Evolutionary conservation across 1,140 invertebrate genomes (phyloP).

Genomic region (Piezodorus guildinii): DNA sequence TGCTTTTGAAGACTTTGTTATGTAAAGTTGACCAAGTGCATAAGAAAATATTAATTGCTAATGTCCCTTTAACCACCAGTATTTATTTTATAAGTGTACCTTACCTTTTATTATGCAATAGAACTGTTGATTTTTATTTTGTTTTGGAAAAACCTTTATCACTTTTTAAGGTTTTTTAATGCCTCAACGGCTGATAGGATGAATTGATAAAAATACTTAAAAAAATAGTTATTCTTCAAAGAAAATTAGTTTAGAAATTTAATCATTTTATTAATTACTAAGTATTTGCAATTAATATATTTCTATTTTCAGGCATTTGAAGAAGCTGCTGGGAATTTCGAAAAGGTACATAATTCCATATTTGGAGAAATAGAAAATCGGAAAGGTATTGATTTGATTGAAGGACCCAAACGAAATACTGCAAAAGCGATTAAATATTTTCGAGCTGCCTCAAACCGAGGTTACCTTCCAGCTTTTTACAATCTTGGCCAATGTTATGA

Average conservation of each 20-base stretch:
- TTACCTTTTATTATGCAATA: too few relatives aligned
- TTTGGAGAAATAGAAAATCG: constrained; percentile 35
- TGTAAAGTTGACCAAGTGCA: too few relatives aligned
- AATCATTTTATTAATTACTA: background rate
- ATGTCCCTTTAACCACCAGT: too few relatives aligned
- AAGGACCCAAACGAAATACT: constrained; percentile 31
- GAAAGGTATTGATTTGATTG: constrained; percentile 34
- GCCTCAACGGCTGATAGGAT: too few relatives aligned
- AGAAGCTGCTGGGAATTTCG: constrained; percentile 25
- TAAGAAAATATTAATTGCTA: too few relatives aligned
- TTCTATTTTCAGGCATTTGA: constrained; percentile 22
- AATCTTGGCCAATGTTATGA: constrained; percentile 51
- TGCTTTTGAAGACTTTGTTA: too few relatives aligned
- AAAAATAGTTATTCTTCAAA: too few relatives aligned
- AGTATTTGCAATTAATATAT: background rate
- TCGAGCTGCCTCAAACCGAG: constrained; percentile 40
- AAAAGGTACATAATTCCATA: constrained; percentile 25
- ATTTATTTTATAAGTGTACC: too few relatives aligned
- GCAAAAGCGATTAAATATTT: constrained; percentile 36
- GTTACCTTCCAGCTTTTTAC: constrained; percentile 44
- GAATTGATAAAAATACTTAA: too few relatives aligned
- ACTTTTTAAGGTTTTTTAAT: too few relatives aligned
- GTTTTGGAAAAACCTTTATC: too few relatives aligned
- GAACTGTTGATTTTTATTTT: too few relatives aligned
- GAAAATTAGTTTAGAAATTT: background rate